Percentiles rank a stretch among this genome's conserved stretches.
phyloP scores from a whole-genome alignment of 2,888 invertebrate species.

The Meteorus colon region DNA sequence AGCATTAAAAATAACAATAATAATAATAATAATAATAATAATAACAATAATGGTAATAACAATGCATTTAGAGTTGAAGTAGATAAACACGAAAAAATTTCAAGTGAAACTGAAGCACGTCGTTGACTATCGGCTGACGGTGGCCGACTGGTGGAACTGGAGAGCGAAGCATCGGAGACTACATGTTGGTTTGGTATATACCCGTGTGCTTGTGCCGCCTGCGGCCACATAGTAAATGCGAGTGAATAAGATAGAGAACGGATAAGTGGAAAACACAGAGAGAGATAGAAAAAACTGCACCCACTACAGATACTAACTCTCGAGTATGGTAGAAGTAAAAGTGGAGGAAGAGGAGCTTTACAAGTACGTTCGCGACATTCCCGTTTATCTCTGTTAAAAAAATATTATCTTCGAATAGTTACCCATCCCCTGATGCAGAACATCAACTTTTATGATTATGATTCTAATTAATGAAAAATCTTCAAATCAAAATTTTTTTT shows the following conservation, averaged over 20 bases:
- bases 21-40: not conserved
- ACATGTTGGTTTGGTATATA: constrained; percentile 10
- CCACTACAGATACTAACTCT: not conserved
- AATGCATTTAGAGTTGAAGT: not conserved
- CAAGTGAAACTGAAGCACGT: constrained; percentile 20
- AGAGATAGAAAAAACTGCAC: not conserved
- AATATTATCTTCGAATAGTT: not conserved
- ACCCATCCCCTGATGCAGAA: not conserved
- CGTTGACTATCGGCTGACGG: constrained; percentile 37
- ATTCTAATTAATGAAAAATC: not conserved
- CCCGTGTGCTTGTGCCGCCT: not conserved
- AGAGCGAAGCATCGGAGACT: constrained; percentile 1
- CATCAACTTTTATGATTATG: not conserved
- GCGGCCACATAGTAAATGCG: not conserved
- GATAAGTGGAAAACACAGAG: not conserved
- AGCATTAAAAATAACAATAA: not conserved
- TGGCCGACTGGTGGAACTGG: constrained; percentile 21
- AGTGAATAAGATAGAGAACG: not conserved
- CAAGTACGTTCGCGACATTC: constrained; percentile 10
- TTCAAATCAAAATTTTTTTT: not conserved
- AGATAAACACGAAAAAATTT: not conserved
- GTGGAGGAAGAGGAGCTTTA: not conserved
- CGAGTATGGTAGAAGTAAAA: not conserved
- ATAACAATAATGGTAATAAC: not conserved
- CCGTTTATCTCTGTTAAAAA: constrained; percentile 6